These are phyloP conservation scores for Paradoxurus hermaphroditus DNA, from an alignment of 2,113 vertebrate species.

Conservation along the genomic window DNA sequence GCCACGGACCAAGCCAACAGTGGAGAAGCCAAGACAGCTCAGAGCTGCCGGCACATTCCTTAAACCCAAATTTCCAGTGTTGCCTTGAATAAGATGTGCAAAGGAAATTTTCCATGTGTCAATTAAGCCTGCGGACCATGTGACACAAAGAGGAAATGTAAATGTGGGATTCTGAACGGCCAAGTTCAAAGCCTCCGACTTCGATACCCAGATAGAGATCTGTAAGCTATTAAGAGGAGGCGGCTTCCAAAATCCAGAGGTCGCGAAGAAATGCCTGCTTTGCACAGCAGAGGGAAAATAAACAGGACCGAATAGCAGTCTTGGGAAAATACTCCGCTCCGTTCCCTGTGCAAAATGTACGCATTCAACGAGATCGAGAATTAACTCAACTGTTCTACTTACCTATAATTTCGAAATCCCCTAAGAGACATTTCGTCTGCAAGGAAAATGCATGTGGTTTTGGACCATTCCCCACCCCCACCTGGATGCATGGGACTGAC, in stretches of 20 bases:
- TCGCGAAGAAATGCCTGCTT: background rate
- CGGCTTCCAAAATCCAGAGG: background rate
- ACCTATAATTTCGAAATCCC: background rate
- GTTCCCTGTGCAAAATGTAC: background rate
- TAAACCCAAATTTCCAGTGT: background rate
- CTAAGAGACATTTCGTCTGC: background rate
- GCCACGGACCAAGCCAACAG: background rate
- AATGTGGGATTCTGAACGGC: conserved; percentile 9
- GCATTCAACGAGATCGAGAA: background rate
- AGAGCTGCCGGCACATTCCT: background rate
- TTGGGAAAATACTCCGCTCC: background rate
- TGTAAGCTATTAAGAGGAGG: background rate
- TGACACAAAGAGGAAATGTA: conserved; percentile 52
- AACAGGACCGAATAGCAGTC: background rate
- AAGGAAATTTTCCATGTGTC: conserved; percentile 55
- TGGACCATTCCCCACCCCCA: background rate
- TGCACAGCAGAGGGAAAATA: background rate
- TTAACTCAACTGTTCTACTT: background rate
- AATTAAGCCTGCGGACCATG: background rate
- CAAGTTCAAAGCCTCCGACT: conserved; percentile 33
- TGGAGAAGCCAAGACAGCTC: background rate
- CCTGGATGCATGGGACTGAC: background rate
- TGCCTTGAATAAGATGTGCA: background rate
- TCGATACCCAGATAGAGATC: background rate
- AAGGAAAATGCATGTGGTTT: background rate